Evolutionary conservation across 1,140 invertebrate genomes (phyloP), one percentile per base, ranked within the genome.

Genomic region (Cydia fagiglandana): DNA sequence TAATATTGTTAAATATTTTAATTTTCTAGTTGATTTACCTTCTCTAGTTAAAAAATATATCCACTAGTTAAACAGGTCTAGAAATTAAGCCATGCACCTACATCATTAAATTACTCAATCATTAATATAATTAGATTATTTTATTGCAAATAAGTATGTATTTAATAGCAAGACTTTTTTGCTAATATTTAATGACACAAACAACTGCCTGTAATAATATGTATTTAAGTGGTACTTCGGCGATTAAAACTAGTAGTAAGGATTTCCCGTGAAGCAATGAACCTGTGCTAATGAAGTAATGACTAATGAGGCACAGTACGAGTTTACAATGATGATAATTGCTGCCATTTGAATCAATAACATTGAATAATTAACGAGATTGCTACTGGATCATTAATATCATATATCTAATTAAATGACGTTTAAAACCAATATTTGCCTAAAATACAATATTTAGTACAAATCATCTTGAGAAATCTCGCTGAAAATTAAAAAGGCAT

Each of bases 181-280:
- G 5, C 17, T n/a, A 53, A 3, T n/a, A n/a, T n/a, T 24, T 53
- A 53, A 53, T 17, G 53, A 56, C 53, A 56, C 45, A 53, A 17
- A 53, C 50, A 53, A 61, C 20, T 24, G 20, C 10, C 56, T 61
- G 20, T 2, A 61, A 9, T 61, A 24, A 61, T 24, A 24, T 1
- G 56, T 61, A 24, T 24, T 61, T 24, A 61, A 61, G 6, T 53
- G 17, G n/a, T 53, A 53, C 50, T 53, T 53, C 1, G 50, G 56
- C 12, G n/a, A 56, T 56, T 56, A 15, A 61, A 61, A 61, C 56
- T 24, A 24, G 20, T 61, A 61, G 17, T 61, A n/a, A 61, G 20
- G 56, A 61, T 61, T 61, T 61, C 56, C 20, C 56, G 56, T 61
- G 56, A 24, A 61, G 56, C 56, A 61, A 61, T 24, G 56, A 61